Base-by-base conservation (phyloP, 2,888 invertebrate genomes). In the Microctonus aethiopoides region DNA sequence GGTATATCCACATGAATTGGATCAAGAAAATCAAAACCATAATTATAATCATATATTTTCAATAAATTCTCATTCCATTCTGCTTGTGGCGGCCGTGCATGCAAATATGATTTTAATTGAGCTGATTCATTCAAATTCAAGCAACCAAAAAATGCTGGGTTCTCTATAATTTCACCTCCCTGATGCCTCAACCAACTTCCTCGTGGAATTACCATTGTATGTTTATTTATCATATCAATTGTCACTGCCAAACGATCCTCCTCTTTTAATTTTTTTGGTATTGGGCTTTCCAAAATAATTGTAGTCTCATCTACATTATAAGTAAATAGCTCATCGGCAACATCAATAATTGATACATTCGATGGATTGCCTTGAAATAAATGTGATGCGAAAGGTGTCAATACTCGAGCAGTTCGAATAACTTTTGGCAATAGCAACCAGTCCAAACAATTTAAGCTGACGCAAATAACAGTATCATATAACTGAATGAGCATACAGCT, bases 11-110 rank as follows among this genome's bases (percentile, higher is more conserved):
- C 90, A 80, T 95, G 95, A 20, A 95, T 88, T 0, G 93, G 91
- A 83, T 97, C 96, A 77, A 97, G 87, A 84, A 96, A 96, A 85
- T 97, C 96, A 79, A 93, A 89, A 11, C 95, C 91, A 80, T 93
- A 95, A 87, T 96, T 95, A 77, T 95, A 94, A 86, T 95, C 94
- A 32, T 90, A 90, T 68, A 93, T 89, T n/a, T 92, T 92, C 0
- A 94, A 88, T 7, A 95, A 88, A 86, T 95, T 94, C 0, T 90
- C 89, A 77, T 93, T 94, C 89, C 92, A 92, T 75, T 92, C 92
- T 79, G 92, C 90, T 76, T 91, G 89, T 0, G 94, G 91, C 67
- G 88, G 82, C 70, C 96, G 89, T 77, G 92, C 93, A 78, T 96
- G 94, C 71, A 93, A 89, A 85, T 94, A 97, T 3, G 92, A 93